phyloP scores from a whole-genome alignment of 2,113 vertebrate species.

The Caranx ignobilis region DNA sequence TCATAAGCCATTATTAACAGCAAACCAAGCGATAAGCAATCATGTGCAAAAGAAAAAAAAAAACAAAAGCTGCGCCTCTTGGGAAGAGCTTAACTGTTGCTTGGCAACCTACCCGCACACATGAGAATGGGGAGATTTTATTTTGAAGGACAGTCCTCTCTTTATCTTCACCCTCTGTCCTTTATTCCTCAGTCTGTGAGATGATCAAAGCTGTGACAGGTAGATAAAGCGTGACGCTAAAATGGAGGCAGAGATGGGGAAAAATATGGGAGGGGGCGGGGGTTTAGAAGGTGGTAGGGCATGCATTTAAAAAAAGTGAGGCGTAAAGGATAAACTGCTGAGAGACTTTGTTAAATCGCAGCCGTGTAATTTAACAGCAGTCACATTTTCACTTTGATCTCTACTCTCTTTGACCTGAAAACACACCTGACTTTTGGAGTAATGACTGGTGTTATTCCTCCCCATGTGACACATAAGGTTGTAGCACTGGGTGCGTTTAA shows the following conservation, averaged over 20 bases:
- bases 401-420: slow-evolving; percentile 32
- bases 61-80: slow-evolving; percentile 44
- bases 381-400: slow-evolving; percentile 21
- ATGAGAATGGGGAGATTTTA: slow-evolving; percentile 35
- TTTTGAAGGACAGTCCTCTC: slow-evolving; percentile 61
- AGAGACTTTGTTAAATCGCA: slow-evolving; percentile 42
- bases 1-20: slow-evolving; percentile 77
- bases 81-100: slow-evolving; percentile 79
- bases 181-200: slow-evolving; percentile 44
- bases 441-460: background rate
- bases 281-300: background rate
- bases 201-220: slow-evolving; percentile 67
- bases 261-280: background rate
- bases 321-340: slow-evolving; percentile 37
- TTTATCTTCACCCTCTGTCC: slow-evolving; percentile 49
- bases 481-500: slow-evolving; percentile 20
- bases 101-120: slow-evolving; percentile 73
- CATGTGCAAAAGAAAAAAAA: slow-evolving; percentile 33
- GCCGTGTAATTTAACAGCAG: slow-evolving; percentile 28
- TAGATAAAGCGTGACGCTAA: slow-evolving; percentile 46
- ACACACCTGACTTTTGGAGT: slow-evolving; percentile 36
- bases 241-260: slow-evolving; percentile 3
- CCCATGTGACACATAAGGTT: background rate
- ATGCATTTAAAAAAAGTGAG: slow-evolving; percentile 10
- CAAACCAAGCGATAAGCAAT: slow-evolving; percentile 71